Evolutionary conservation across 1,140 invertebrate genomes (phyloP).

Genomic region (Caenorhabditis remanei): DNA sequence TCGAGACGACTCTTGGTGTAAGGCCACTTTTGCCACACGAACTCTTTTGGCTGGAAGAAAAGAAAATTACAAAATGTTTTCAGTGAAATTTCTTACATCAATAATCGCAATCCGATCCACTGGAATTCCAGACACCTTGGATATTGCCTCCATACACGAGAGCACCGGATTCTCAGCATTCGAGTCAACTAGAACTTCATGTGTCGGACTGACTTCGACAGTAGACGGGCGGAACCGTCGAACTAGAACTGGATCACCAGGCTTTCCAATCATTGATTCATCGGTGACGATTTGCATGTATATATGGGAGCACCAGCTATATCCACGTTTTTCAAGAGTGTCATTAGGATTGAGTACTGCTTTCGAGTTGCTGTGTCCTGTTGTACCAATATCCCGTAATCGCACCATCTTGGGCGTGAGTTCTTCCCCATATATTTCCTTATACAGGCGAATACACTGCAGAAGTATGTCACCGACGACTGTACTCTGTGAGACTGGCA

Average conservation of each 20-base stretch:
- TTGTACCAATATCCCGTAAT: slow-evolving; percentile 9
- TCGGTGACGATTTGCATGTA: slow-evolving; percentile 55
- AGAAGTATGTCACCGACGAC: slow-evolving; percentile 48
- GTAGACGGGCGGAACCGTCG: slow-evolving; percentile 78
- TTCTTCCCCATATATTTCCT: slow-evolving; percentile 42
- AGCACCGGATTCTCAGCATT: slow-evolving; percentile 8
- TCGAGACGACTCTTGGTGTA: slow-evolving; percentile 62
- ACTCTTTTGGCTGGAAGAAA: slow-evolving; percentile 30
- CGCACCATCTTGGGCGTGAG: slow-evolving; percentile 1
- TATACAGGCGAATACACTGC: slow-evolving; percentile 52
- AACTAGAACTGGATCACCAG: slow-evolving; percentile 71
- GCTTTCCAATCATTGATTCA: slow-evolving; percentile 36
- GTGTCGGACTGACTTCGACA: slow-evolving; percentile 73
- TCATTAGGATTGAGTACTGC: slow-evolving; percentile 17
- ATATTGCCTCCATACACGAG: slow-evolving; percentile 41
- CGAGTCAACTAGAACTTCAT: slow-evolving; percentile 63
- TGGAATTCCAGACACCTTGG: slow-evolving; percentile 53
- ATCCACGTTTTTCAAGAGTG: slow-evolving; percentile 7
- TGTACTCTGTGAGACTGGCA: slow-evolving; percentile 54
- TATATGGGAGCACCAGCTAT: slow-evolving; percentile 2
- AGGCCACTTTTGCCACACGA: slow-evolving; percentile 80
- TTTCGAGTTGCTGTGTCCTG: not conserved
- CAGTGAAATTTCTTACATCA: slow-evolving; percentile 41
- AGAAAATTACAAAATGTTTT: not conserved
- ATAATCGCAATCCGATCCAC: slow-evolving; percentile 53